Conservation (phyloP, 2,113 vertebrate genomes). For the Colius striatus region DNA sequence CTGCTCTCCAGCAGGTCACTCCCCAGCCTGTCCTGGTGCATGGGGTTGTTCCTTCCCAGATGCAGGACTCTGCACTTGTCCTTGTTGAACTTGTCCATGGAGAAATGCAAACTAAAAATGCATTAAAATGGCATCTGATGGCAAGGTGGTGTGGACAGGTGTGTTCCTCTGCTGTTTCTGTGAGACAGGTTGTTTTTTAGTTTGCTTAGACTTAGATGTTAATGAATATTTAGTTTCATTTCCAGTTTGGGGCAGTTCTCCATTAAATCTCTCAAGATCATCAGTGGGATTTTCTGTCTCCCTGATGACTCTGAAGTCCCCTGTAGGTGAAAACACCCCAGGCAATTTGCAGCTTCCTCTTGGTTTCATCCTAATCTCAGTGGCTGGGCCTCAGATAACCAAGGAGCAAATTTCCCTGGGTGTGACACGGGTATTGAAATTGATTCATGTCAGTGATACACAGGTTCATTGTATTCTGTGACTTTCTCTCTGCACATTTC, state of each 20-base stretch:
- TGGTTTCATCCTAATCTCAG: not conserved
- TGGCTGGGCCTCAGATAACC: not conserved
- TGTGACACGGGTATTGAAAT: not conserved
- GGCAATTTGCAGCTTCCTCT: not conserved
- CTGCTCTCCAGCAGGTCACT: no score
- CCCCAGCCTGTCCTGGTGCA: no score
- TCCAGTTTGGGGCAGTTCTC: not conserved
- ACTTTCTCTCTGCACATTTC: not conserved
- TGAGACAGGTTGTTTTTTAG: not conserved
- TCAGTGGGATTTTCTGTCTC: not conserved
- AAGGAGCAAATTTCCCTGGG: not conserved
- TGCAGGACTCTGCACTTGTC: no score
- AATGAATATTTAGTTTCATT: not conserved
- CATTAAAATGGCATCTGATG: not conserved
- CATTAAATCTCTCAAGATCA: not conserved
- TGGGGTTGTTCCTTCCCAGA: no score
- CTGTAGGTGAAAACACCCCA: not conserved
- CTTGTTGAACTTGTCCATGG: no score
- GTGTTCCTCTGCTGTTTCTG: not conserved
- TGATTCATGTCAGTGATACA: not conserved
- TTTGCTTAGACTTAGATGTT: not conserved
- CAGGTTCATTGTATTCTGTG: not conserved
- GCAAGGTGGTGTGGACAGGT: not conserved
- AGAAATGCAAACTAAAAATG: not conserved
- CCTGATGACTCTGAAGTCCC: not conserved